Percentiles rank a stretch among this genome's conserved stretches.
phyloP scores from a whole-genome alignment of 2,888 invertebrate genomes.

The Cephus pygmeus region DNA sequence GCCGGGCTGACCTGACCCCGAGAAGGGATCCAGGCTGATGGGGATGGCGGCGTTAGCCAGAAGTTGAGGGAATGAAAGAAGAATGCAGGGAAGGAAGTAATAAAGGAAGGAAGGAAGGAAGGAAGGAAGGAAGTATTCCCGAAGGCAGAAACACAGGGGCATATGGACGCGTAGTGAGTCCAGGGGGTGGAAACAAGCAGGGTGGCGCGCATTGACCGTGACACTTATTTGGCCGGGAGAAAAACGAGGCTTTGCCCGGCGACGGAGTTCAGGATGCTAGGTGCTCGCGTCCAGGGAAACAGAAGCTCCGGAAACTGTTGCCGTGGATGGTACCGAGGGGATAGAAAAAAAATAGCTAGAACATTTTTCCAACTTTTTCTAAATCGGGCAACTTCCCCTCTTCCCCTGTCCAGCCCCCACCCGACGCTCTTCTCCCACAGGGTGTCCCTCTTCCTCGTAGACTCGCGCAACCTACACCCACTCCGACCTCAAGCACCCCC shows the following conservation, averaged over 20 bases:
- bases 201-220: constrained; percentile 29
- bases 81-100: too few species aligned
- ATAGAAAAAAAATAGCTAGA: constrained; percentile 27
- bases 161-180: not conserved
- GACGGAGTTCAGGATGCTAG: too few species aligned
- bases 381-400: constrained; percentile 27
- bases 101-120: not conserved
- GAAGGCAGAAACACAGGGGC: not conserved
- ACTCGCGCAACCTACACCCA: constrained; percentile 9
- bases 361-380: constrained; percentile 27
- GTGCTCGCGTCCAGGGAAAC: too few species aligned
- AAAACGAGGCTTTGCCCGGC: not conserved
- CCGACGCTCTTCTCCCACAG: not conserved
- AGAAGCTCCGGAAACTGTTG: too few species aligned
- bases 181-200: too few species aligned
- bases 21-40: too few species aligned
- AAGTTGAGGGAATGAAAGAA: too few species aligned
- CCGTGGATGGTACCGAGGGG: not conserved
- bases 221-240: constrained; percentile 38
- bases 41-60: too few species aligned
- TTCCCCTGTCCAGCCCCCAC: constrained; percentile 15
- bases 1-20: too few species aligned
- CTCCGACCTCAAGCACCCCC: constrained; percentile 3
- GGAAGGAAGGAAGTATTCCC: not conserved
- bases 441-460: constrained; percentile 7